A percentile compares a stretch with the other conserved stretches of the same genome.
These are phyloP conservation scores for Drosophila sturtevanti DNA, from an alignment of 1,140 invertebrate species.

Conservation along the genomic window DNA sequence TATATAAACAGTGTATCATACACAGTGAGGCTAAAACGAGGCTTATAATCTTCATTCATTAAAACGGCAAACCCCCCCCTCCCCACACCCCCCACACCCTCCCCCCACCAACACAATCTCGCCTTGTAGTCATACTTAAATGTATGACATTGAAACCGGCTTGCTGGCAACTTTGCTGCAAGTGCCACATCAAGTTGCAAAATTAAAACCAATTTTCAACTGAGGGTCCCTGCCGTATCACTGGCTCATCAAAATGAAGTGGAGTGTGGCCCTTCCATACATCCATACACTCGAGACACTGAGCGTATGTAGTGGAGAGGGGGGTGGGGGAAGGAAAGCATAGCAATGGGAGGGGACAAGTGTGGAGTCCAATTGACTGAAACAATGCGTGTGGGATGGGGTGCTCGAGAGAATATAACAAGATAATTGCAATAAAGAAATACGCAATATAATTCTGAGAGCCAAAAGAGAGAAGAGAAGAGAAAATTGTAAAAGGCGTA, in stretches of 20 bases:
- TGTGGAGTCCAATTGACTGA: constrained; percentile 32
- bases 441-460: constrained; percentile 38
- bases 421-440: constrained; percentile 70
- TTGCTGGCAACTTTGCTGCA: constrained; percentile 6
- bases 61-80: constrained; percentile 39
- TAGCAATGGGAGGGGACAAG: neutral
- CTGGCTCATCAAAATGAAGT: constrained; percentile 40
- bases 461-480: neutral
- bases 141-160: constrained; percentile 54
- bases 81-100: no score
- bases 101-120: constrained; percentile 42
- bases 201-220: constrained; percentile 56
- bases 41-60: constrained; percentile 71
- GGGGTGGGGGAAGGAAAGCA: no score
- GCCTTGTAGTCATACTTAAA: neutral
- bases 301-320: neutral
- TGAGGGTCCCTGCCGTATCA: constrained; percentile 65
- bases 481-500: neutral
- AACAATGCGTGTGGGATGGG: constrained; percentile 49
- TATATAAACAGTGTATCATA: no score
- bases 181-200: constrained; percentile 49
- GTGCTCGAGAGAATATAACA: constrained; percentile 38
- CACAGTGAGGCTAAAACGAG: constrained; percentile 24
- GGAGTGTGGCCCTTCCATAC: constrained; percentile 1
- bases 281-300: constrained; percentile 9